Conservation (phyloP, 2,113 vertebrate species). For the Caranx melampygus region DNA sequence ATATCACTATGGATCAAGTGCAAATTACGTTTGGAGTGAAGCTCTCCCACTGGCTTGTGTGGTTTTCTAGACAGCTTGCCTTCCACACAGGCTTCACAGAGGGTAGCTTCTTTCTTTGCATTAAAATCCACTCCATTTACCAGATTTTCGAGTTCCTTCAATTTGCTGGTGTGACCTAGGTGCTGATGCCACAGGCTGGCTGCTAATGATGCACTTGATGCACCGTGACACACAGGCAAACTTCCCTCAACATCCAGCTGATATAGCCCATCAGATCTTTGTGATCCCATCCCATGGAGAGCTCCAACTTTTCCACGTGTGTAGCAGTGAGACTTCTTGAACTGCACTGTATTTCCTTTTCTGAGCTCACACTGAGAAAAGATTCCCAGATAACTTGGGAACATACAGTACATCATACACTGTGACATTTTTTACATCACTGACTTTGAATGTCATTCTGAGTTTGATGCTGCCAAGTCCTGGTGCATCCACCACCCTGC, state of each 20-base stretch:
- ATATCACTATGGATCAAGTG: slow-evolving; percentile 36
- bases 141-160: no score
- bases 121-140: no score
- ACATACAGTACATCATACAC: slow-evolving; percentile 50
- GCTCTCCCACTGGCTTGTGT: slow-evolving; percentile 2
- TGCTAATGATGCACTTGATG: neutral
- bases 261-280: slow-evolving; percentile 20
- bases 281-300: slow-evolving; percentile 36
- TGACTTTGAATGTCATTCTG: no score
- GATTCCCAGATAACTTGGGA: slow-evolving; percentile 36
- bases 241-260: slow-evolving; percentile 16
- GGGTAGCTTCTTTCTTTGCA: no score
- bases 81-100: neutral
- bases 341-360: slow-evolving; percentile 39
- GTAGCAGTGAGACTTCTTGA: slow-evolving; percentile 42
- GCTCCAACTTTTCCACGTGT: slow-evolving; percentile 34
- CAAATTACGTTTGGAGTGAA: neutral
- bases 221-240: neutral
- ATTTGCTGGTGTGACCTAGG: no score
- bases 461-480: no score
- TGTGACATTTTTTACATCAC: no score
- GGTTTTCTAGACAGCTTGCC: slow-evolving; percentile 16
- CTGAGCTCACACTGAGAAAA: slow-evolving; percentile 57
- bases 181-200: no score
- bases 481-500: no score